A percentile compares a stretch with the other conserved stretches of the same genome.
phyloP scores from a whole-genome alignment of 2,888 invertebrate genomes.

The Antitype chi region DNA sequence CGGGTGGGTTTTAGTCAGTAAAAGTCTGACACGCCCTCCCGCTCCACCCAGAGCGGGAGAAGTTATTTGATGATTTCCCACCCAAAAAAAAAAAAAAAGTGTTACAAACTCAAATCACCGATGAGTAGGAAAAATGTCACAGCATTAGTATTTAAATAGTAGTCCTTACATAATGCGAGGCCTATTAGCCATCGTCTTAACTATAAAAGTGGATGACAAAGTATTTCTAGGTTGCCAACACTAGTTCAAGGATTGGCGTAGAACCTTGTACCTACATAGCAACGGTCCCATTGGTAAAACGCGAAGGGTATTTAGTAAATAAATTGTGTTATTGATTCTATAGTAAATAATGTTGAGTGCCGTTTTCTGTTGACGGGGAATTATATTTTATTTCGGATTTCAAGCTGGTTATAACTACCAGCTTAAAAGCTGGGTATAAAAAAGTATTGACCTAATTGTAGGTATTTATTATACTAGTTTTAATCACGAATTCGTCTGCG shows the following conservation, averaged over 20 bases:
- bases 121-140: not conserved
- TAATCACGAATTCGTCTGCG: not conserved
- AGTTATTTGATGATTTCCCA: no score
- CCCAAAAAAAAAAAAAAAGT: no score
- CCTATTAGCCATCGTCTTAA: not conserved
- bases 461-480: not conserved
- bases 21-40: no score
- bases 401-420: not conserved
- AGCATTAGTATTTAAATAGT: not conserved
- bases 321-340: constrained; percentile 23
- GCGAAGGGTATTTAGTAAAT: constrained; percentile 33
- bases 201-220: constrained; percentile 21
- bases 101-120: no score
- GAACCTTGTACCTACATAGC: constrained; percentile 33
- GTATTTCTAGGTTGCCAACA: constrained; percentile 43
- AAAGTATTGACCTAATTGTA: not conserved
- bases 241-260: constrained; percentile 49
- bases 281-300: constrained; percentile 45
- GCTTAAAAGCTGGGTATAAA: not conserved
- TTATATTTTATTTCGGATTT: not conserved
- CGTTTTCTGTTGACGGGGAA: not conserved
- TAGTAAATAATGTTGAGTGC: not conserved
- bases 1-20: no score
- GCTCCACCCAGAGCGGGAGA: no score
- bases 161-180: no score